Conservation (phyloP, 1,140 invertebrate species). For the Orchesella cincta region DNA sequence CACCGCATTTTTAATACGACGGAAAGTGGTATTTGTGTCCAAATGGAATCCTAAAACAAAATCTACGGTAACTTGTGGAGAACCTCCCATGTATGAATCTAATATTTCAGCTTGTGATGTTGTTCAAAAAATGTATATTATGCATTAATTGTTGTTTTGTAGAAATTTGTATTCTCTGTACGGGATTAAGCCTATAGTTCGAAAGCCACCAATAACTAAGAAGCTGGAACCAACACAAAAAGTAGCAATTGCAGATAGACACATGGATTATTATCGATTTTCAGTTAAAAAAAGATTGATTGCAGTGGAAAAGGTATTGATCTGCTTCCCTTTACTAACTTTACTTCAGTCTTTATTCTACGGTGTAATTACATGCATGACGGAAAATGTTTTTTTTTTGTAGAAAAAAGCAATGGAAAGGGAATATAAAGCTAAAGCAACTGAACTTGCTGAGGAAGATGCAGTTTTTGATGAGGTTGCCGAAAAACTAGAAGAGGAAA, state of each 20-base stretch:
- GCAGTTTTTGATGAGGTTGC: too few relatives aligned
- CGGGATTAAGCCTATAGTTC: not conserved
- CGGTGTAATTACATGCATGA: too few relatives aligned
- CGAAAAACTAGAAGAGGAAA: not conserved
- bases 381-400: not conserved
- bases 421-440: too few relatives aligned
- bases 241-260: not conserved
- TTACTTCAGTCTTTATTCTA: too few relatives aligned
- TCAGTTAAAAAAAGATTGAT: not conserved
- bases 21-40: conserved; percentile 63
- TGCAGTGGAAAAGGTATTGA: not conserved
- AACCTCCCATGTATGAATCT: conserved; percentile 54
- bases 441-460: too few relatives aligned
- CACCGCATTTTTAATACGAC: conserved; percentile 63
- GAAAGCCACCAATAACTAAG: not conserved
- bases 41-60: not conserved
- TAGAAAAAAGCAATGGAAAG: not conserved
- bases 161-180: conserved; percentile 35
- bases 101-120: not conserved
- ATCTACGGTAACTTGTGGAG: not conserved
- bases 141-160: conserved; percentile 31
- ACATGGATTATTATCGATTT: too few relatives aligned
- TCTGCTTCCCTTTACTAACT: too few relatives aligned
- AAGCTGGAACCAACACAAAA: not conserved
- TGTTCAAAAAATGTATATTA: conserved; percentile 32